phyloP scores from a whole-genome alignment of 1,140 invertebrate genomes.

The Halictus rubicundus region DNA sequence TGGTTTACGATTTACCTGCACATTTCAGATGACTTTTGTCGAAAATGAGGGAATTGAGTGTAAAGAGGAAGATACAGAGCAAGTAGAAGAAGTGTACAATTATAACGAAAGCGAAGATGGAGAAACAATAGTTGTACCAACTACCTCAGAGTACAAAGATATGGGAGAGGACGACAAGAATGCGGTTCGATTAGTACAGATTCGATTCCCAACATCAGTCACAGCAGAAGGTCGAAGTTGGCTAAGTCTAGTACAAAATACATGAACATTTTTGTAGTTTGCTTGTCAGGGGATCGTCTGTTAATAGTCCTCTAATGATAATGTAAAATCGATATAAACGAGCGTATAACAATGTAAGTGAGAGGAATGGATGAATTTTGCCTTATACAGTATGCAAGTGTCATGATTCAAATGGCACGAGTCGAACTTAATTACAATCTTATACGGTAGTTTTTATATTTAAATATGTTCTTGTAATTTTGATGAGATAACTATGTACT shows the following conservation, averaged over 20 bases:
- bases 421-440: slow-evolving; percentile 1
- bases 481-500: neutral
- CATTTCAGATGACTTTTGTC: slow-evolving; percentile 64
- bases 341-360: neutral
- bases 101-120: slow-evolving; percentile 73
- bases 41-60: slow-evolving; percentile 67
- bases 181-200: slow-evolving; percentile 75
- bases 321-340: slow-evolving; percentile 13
- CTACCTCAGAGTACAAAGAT: slow-evolving; percentile 71
- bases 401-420: neutral
- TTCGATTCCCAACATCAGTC: slow-evolving; percentile 72
- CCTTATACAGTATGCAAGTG: slow-evolving; percentile 17
- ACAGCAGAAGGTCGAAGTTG: slow-evolving; percentile 72
- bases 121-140: slow-evolving; percentile 74
- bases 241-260: slow-evolving; percentile 77
- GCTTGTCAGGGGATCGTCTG: neutral
- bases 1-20: neutral
- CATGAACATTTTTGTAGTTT: slow-evolving; percentile 57
- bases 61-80: slow-evolving; percentile 68
- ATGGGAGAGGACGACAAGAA: slow-evolving; percentile 68
- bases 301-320: slow-evolving; percentile 1
- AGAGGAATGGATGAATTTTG: neutral
- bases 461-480: slow-evolving; percentile 25
- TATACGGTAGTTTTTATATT: slow-evolving; percentile 7
- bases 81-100: slow-evolving; percentile 73